Base-by-base conservation (phyloP, 2,888 invertebrate genomes). In the Cephus spinipes region DNA sequence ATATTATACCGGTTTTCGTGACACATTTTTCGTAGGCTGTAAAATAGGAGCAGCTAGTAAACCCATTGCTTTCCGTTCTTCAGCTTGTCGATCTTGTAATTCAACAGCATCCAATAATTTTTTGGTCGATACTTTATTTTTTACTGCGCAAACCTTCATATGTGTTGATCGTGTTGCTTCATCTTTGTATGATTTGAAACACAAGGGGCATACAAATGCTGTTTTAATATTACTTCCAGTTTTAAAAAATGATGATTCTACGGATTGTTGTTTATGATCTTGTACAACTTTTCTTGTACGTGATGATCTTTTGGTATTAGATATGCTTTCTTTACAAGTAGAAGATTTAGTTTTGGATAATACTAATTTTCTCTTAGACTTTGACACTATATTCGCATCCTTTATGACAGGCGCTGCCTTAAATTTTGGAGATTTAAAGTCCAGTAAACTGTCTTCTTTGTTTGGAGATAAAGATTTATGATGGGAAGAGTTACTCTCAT, bases 31-130 rank as follows among this genome's bases (percentile, higher is more conserved):
- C 34, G 73, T 75, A 12, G 74, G 77, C 31, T 84, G 85, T 71
- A 88, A 36, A 30, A 85, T 33, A 40, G 91, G 90, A 32, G 87
- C 89, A n/a, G 85, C 81, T n/a, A 89, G 89, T 71, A 92, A 85
- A n/a, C 92, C 92, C 79, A 92, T 84, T 11, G 90, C 90, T 73
- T 85, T 84, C 79, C 92, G 88, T 82, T 92, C 92, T 69, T 87
- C 86, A 12, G 87, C 87, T 82, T 92, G 92, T 69, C 90, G 90
- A 77, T 92, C 87, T 81, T 92, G 92, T 40, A 92, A 82, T 74
- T 90, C 87, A 32, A 91, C 84, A 11, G 91, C 92, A 79, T 89
- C 87, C 69, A 92, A 82, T 55, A 92, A 84, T 78, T 90, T 88
- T 75, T 88, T 87, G 1, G 90, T 90, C 0, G 91, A 87, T 36